These are phyloP conservation scores for Clunio marinus DNA, from an alignment of 2,888 invertebrate genomes.

Conservation along the genomic window DNA sequence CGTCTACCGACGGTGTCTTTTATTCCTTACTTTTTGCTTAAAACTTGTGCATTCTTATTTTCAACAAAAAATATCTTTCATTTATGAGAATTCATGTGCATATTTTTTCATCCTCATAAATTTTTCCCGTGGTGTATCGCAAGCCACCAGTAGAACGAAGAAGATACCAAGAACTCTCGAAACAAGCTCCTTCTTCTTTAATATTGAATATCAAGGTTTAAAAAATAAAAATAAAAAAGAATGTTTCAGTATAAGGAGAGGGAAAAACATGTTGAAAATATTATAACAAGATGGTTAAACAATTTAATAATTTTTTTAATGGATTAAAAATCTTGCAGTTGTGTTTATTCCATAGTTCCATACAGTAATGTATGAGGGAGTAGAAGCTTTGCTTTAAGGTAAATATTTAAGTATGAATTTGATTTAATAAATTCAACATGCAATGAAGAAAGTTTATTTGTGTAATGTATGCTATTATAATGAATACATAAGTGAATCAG, in stretches of 20 bases:
- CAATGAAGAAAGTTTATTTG: too few species aligned
- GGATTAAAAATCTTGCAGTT: conserved; percentile 21
- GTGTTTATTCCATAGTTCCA: conserved; percentile 17
- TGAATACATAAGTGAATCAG: too few species aligned
- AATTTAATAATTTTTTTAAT: conserved; percentile 35
- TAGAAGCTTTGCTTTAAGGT: neutral
- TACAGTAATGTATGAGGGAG: neutral
- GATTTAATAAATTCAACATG: too few species aligned
- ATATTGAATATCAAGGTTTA: too few species aligned
- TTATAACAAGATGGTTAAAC: conserved; percentile 32
- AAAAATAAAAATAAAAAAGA: neutral
- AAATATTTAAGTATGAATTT: too few species aligned
- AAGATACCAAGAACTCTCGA: neutral
- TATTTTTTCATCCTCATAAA: too few species aligned
- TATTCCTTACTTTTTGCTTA: neutral
- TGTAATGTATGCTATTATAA: too few species aligned
- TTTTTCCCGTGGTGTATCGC: neutral
- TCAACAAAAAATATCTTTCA: neutral
- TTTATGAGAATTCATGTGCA: neutral
- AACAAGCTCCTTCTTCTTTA: neutral
- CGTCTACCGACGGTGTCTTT: neutral
- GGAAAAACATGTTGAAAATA: conserved; percentile 22
- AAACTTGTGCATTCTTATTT: neutral
- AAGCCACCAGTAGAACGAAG: neutral
- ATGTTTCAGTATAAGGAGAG: neutral